Base-by-base conservation (phyloP, 2,888 invertebrate genomes). In the Empis livida region DNA sequence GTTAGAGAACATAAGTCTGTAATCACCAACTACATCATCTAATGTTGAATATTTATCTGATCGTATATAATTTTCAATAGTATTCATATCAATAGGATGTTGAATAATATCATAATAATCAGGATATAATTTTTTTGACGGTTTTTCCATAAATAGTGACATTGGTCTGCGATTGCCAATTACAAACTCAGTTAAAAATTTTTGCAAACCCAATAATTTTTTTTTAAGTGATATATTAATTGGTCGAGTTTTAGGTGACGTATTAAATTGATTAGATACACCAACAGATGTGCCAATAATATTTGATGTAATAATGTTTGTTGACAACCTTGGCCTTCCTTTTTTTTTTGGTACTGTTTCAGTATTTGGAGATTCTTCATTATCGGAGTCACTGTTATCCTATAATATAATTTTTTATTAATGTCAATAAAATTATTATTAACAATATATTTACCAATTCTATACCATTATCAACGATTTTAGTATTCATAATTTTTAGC, bases 41-140 rank as follows among this genome's bases (percentile, higher is more conserved):
- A 95, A 72, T 43, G 77, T 80, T 39, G 79, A 80, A 71, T 95
- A 96, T 54, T 83, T 80, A 55, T 84, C 83, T 45, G 77, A 79
- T 67, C 89, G 88, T 50, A 96, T 94, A 68, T 93, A 92, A 48
- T 80, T 74, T 63, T 94, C 93, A 59, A 96, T 95, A 46, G 87
- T 90, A 47, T 88, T 76, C 84, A 96, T 90, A 66, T 96, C 96
- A 46, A 96, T 93, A 0, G 96, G 96, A 58, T 85, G 86, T 30
- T 84, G 80, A 53, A 96, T 96, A 2, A 96, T 84, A 67, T 88
- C 86, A 67, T 95, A 96, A 65, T 96, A 96, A 64, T 93, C 93
- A 0, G 95, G 92, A 63, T 96, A 96, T 31, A 91, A 72, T 62
- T 94, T 92, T 65, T 88, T 87, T 27, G 92, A 92, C 0, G 99